Percentiles rank a stretch among this genome's conserved stretches.
Evolutionary conservation across 92 coral and sea anemone species (phyloP).

Genomic region (Heliopora coerulea): DNA sequence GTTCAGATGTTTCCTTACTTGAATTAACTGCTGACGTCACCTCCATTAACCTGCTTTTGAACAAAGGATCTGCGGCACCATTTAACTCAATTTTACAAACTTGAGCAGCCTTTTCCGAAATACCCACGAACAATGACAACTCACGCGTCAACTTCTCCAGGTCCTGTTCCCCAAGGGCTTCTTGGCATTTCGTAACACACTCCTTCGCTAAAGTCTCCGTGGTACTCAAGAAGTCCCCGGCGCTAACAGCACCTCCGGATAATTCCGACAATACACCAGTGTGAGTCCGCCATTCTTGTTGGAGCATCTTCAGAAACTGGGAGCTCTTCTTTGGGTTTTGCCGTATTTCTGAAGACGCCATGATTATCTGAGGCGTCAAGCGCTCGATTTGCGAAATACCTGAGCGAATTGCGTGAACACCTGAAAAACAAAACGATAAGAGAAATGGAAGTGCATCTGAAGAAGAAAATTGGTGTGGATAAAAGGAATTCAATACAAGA

Average conservation of each 20-base stretch:
- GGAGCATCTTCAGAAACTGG: conserved; percentile 65
- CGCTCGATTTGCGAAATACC: conserved; percentile 68
- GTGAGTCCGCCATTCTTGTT: conserved; percentile 77
- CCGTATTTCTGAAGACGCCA: conserved; percentile 68
- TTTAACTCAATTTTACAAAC: conserved; percentile 73
- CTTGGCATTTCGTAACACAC: conserved; percentile 65
- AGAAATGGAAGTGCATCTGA: no score
- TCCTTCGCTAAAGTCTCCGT: conserved; percentile 64
- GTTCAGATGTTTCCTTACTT: conserved; percentile 48
- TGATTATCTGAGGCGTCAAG: conserved; percentile 63
- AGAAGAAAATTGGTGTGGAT: no score
- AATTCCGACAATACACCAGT: conserved; percentile 66
- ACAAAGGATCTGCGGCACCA: conserved; percentile 82
- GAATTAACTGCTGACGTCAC: conserved; percentile 57
- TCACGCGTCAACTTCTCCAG: conserved; percentile 64
- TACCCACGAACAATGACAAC: conserved; percentile 65
- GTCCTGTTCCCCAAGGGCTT: conserved; percentile 66
- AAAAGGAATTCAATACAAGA: no score
- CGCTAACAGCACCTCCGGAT: conserved; percentile 78
- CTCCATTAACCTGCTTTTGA: conserved; percentile 68
- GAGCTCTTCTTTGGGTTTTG: conserved; percentile 61
- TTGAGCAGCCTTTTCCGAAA: conserved; percentile 68
- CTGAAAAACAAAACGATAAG: conserved; percentile 47
- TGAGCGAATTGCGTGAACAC: conserved; percentile 71
- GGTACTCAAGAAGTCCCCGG: conserved; percentile 69